Evolutionary conservation across 2,113 vertebrate species (phyloP), one percentile per base, ranked within the genome.

Genomic region (Nesoenas mayeri): DNA sequence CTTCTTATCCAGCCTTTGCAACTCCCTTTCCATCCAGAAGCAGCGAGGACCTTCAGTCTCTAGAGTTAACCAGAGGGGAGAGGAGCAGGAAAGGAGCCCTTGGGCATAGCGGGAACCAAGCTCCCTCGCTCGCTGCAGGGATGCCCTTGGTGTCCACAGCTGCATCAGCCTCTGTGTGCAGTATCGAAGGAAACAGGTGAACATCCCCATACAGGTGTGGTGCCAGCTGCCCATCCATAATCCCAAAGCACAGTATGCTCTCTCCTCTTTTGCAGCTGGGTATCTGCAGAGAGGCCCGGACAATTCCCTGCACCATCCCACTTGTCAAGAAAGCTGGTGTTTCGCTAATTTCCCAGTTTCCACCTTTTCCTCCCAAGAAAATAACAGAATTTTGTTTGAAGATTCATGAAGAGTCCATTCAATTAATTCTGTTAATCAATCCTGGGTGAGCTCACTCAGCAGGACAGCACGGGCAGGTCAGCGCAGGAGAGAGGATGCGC

Each of bases 401-500:
- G 25, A 28, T 75, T 26, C 38, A 26, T 61, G 40, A 77, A 79
- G 18, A 82, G 72, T 34, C 29, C 29, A 28, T 14, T 61, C 51
- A 28, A 12, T 26, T 50, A 38, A 67, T 54, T n/a, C 72, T 34
- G 13, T 5, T 58, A 74, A 83, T 7, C 47, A 71, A 79, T 44
- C 44, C 54, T 34, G 25, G 12, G 28, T 0, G 1, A 48, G 21
- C 36, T n/a, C 21, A 0, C 17, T 61, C 29, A 29, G 38, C 3
- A 1, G 42, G 20, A 14, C 51, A n/a, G 24, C 0, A 0, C 5
- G 18, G 62, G 40, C 34, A 57, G 64, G 31, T 62, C 31, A 56
- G 48, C 0, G 3, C 2, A 6, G 82, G n/a, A 54, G 38, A 72
- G 50, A 50, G 26, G 21, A 53, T 24, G 25, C 2, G 3, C 4